Evolutionary conservation across 2,113 vertebrate genomes (phyloP), one percentile per base, ranked within the genome.

Genomic region (Leptobrachium leishanense): DNA sequence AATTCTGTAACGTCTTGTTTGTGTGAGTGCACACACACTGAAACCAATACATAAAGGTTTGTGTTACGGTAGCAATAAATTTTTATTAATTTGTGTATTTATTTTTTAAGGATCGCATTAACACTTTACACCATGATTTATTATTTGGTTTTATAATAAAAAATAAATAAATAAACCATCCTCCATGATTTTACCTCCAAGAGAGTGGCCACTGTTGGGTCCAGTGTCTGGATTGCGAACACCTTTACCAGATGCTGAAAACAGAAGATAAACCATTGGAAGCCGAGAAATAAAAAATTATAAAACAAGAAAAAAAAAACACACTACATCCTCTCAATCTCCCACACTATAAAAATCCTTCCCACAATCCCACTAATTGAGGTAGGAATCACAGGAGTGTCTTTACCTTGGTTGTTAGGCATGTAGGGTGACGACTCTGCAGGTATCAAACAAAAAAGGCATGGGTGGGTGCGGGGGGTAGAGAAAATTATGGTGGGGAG

Each of bases 361-460:
- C 42, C 66, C 66, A 15, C 40, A 9, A 8, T 11, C 41, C 8
- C 8, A 6, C 42, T 11, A 68, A 20, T 43, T 43, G 20, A 31
- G 20, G 20, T 31, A 68, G 2, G 2, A 8, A 5, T 8, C 3
- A 20, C 8, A 39, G 15, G 7, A 57, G 13, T 43, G 7, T 90
- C 84, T 89, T 94, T 99, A 99, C 98, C 98, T 99, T 99, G 97
- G 85, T 99, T 97, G 94, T 99, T 99, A 95, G 96, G 95, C 97
- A 99, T 98, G 98, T 98, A 98, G 95, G 98, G 97, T 94, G 97
- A 95, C 91, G 97, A 96, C 89, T 98, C 98, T 92, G 97, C 97
- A 97, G 96, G 94, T 86, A 89, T 87, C 88, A 92, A 92, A 91
- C 90, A 89, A 84, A 40, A 69, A n/a, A 69, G 2, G 9, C 10